Evolutionary conservation across 2,113 vertebrate species (phyloP), one percentile per base, ranked within the genome.

Genomic region (Thinocorus orbignyianus): DNA sequence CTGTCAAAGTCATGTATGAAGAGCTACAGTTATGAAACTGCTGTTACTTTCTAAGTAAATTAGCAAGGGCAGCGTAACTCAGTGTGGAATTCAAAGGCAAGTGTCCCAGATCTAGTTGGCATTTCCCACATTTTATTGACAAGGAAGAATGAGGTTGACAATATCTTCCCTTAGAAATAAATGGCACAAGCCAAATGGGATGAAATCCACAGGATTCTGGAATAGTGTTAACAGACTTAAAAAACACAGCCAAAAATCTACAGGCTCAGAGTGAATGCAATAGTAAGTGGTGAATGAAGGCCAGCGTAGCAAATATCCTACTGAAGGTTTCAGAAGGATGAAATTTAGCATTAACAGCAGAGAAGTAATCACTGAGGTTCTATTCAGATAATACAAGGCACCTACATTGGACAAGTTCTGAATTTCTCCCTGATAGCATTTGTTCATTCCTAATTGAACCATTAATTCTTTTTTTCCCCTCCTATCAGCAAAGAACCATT

Each of bases 401-500:
- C 18, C 17, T 70, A 51, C 69, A 77, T 24, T 72, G 55, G 31
- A 28, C 10, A 54, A 62, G 16, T 62, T 51, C 58, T 7, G 13
- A 46, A 48, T 78, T 93, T 92, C 81, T 57, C 84, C 77, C 88
- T 88, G 28, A 11, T 37, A 93, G 57, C 55, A 89, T 81, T 94
- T 92, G 20, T 81, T 95, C 54, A 89, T 57, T 46, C 82, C 64
- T 64, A 87, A 94, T 46, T 74, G 55, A 96, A 95, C n/a, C 31
- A 92, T 87, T 86, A 48, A 65, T 90, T 87, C 25, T n/a, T 30
- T 60, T 83, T 41, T 64, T 28, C 5, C 48, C 25, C 79, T 88
- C 39, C 25, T 62, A 69, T 88, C 70, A 71, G 42, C 37, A 95
- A 97, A 95, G 62, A 62, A 37, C 23, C 28, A 87, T 86, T 93